Conservation (phyloP, 2,113 vertebrate species). For the Sciurus niger region DNA sequence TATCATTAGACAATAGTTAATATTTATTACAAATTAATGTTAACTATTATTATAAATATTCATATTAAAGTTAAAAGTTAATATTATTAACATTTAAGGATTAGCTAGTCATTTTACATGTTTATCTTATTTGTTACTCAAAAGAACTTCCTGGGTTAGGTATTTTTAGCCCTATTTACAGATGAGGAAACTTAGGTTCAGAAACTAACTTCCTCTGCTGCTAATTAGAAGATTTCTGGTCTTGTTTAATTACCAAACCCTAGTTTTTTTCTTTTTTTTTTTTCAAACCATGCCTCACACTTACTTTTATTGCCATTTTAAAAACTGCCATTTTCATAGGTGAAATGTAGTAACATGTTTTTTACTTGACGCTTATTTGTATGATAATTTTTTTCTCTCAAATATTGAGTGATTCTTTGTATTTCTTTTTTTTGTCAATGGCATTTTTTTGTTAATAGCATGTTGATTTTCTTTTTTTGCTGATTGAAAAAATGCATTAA, state of each 20-base stretch:
- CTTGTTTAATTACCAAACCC: not conserved
- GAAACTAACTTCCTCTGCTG: not conserved
- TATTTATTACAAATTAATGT: not conserved
- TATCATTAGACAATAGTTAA: not conserved
- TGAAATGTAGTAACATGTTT: conserved; percentile 6
- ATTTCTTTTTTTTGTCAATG: not conserved
- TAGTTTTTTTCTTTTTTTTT: too few relatives aligned
- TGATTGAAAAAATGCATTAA: not conserved
- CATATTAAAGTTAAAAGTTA: not conserved
- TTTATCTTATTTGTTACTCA: not conserved
- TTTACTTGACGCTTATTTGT: not conserved
- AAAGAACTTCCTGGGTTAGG: not conserved
- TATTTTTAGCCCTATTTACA: conserved; percentile 1
- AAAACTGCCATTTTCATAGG: not conserved
- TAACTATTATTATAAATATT: too few relatives aligned
- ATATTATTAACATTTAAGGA: not conserved
- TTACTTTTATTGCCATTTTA: not conserved
- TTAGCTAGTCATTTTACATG: not conserved
- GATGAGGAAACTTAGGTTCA: not conserved
- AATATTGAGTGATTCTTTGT: conserved; percentile 25
- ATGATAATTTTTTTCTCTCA: not conserved
- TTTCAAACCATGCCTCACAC: not conserved
- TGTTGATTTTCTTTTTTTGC: not conserved
- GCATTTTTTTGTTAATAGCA: not conserved
- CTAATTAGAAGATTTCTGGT: not conserved